phyloP scores from a whole-genome alignment of 2,113 vertebrate genomes.

The Salvelinus sp. region DNA sequence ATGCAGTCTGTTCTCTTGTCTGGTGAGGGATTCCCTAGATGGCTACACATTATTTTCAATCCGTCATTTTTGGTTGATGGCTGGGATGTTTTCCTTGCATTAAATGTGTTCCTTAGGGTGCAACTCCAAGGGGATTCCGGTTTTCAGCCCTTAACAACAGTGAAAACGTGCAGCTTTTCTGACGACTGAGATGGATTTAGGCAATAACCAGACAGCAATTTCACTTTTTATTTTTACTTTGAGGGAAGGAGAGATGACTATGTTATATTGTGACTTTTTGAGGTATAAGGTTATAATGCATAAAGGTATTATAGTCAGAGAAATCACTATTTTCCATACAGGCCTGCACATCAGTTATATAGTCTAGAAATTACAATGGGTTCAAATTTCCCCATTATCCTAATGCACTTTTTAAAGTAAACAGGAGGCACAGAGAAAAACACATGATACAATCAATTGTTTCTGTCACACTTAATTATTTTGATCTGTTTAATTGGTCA shows the following conservation, averaged over 20 bases:
- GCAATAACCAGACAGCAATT: conserved; percentile 77
- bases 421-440: neutral
- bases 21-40: conserved; percentile 78
- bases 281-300: conserved; percentile 76
- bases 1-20: conserved; percentile 77
- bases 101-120: conserved; percentile 79
- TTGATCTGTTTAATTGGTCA: neutral
- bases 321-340: conserved; percentile 57
- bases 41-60: conserved; percentile 79
- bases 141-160: conserved; percentile 77
- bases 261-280: conserved; percentile 76
- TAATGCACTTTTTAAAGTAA: neutral
- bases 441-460: neutral
- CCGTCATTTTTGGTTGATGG: conserved; percentile 79
- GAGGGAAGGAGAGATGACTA: conserved; percentile 73
- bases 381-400: neutral
- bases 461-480: neutral
- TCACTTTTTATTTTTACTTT: conserved; percentile 77
- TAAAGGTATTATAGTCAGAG: conserved; percentile 66
- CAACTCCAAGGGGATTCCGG: conserved; percentile 74
- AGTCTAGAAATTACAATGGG: neutral
- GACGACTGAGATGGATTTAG: conserved; percentile 79
- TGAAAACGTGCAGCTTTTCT: conserved; percentile 78
- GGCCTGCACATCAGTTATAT: neutral
- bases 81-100: conserved; percentile 78